Evolutionary conservation across 2,888 invertebrate species (phyloP).

Genomic region (Pelosia muscerda): DNA sequence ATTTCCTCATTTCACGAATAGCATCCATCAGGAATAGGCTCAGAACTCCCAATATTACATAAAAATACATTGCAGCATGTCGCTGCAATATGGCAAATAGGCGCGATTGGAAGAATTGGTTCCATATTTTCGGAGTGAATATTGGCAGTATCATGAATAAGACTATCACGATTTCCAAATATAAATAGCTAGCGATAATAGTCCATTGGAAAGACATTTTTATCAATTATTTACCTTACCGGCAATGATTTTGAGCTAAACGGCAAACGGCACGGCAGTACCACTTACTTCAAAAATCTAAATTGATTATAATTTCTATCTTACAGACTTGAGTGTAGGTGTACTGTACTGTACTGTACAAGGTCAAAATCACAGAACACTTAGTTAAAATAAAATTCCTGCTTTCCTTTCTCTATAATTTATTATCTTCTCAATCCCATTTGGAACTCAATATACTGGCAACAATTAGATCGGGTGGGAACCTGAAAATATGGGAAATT

Average conservation of each 20-base stretch:
- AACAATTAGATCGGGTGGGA: neutral
- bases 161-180: conserved; percentile 89
- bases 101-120: conserved; percentile 91
- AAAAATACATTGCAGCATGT: conserved; percentile 90
- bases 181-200: conserved; percentile 90
- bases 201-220: conserved; percentile 94
- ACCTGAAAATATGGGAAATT: too few species aligned
- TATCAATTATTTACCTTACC: conserved; percentile 6
- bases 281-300: neutral
- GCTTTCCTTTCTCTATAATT: neutral
- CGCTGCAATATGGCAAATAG: conserved; percentile 88
- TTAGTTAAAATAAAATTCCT: too few species aligned
- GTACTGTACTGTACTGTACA: neutral
- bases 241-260: neutral
- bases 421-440: neutral
- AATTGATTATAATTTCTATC: neutral
- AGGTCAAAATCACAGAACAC: too few species aligned
- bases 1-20: conserved; percentile 90
- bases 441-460: neutral
- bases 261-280: too few species aligned
- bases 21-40: conserved; percentile 90
- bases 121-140: conserved; percentile 92
- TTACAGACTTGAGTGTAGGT: neutral
- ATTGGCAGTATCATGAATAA: conserved; percentile 89
- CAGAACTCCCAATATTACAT: conserved; percentile 86